Conservation (phyloP, 2,113 vertebrate species). For the Lampris incognitus region DNA sequence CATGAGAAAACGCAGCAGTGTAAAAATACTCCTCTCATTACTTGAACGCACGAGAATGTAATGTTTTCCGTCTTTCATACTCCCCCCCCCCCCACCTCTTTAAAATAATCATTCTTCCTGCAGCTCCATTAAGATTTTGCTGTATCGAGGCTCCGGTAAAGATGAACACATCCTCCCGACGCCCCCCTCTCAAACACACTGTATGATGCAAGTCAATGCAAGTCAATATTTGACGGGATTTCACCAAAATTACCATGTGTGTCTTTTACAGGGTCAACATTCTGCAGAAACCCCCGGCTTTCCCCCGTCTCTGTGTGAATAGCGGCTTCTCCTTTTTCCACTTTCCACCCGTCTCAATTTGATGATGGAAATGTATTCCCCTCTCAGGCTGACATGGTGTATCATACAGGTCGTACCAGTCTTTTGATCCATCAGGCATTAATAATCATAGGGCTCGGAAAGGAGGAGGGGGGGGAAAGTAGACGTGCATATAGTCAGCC, state of each 20-base stretch:
- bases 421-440: constrained; percentile 78
- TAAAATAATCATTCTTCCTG: constrained; percentile 43
- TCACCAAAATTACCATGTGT: constrained; percentile 71
- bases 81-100: constrained; percentile 17
- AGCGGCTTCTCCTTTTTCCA: constrained; percentile 16
- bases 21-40: not conserved
- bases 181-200: constrained; percentile 49
- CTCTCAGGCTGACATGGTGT: constrained; percentile 58
- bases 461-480: constrained; percentile 39
- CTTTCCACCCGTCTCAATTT: constrained; percentile 45
- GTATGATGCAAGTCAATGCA: constrained; percentile 78
- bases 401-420: constrained; percentile 72
- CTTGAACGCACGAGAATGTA: not conserved
- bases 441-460: constrained; percentile 74
- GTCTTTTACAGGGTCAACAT: constrained; percentile 71
- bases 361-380: constrained; percentile 72
- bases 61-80: not conserved
- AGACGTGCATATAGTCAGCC: constrained; percentile 71
- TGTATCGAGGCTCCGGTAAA: constrained; percentile 51
- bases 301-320: constrained; percentile 37
- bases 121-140: constrained; percentile 27
- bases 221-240: constrained; percentile 76
- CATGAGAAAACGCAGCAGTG: not conserved
- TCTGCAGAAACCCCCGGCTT: constrained; percentile 43
- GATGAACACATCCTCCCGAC: constrained; percentile 57